Evolutionary conservation across 2,888 invertebrate species (phyloP), one percentile per base, ranked within the genome.

Genomic region (Erebia ligea): DNA sequence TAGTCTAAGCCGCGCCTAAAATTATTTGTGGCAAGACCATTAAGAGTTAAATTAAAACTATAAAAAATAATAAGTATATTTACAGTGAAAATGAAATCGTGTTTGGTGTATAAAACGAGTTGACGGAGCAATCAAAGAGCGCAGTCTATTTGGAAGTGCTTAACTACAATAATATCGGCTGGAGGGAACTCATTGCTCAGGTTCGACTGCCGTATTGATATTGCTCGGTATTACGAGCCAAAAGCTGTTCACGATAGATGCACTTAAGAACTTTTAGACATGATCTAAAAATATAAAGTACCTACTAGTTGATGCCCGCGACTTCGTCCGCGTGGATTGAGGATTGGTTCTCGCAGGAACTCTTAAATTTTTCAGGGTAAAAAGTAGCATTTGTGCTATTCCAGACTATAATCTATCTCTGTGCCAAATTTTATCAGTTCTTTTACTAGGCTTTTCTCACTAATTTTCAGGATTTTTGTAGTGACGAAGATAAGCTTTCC

Each of bases 181-280:
- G 68, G 71, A 63, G 71, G 80, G 80, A 78, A 90, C 84, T 92
- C 92, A 92, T 92, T 92, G 92, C 92, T 91, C 90, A 91, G 92
- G 87, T 91, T 90, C 87, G 83, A 87, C 85, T 88, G 84, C 84
- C 87, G 87, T 92, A 91, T 92, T 92, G 92, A 92, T 92, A 92
- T 92, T 92, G 92, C 91, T 86, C 82, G 90, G 90, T 92, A 92
- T 91, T 92, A 91, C 90, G 86, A 84, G 90, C 91, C 91, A 84
- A 91, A 92, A 92, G 91, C 92, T 89, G 84, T 83, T 85, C 80
- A 82, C 80, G 74, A 70, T 72, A 72, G 15, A 76, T 59, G 84
- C 84, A 73, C 34, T 67, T 76, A 69, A 0, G 57, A 76, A 73
- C 19, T 15, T 68, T 19, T 79, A 82, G 78, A 81, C 57, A 42